phyloP scores from a whole-genome alignment of 1,140 invertebrate genomes.

The Dendrolimus punctatus region DNA sequence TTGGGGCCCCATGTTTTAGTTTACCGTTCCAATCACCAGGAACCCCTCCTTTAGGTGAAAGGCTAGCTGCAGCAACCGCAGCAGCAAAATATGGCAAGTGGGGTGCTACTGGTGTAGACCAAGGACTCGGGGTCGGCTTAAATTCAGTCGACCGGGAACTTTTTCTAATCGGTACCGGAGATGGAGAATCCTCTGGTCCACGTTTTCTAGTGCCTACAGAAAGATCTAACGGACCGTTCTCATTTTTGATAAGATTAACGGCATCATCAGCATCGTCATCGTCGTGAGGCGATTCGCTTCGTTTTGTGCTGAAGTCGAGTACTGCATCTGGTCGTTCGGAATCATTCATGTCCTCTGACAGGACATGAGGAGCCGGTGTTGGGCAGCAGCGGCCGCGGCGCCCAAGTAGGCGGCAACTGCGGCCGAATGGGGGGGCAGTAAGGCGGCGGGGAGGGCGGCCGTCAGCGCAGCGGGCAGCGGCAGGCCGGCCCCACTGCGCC shows the following conservation, averaged over 20 bases:
- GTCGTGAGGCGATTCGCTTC: constrained; percentile 69
- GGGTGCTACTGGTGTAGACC: constrained; percentile 84
- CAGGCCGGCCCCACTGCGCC: constrained; percentile 74
- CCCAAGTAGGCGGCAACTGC: constrained; percentile 84
- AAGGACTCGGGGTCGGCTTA: constrained; percentile 79
- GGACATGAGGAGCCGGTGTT: constrained; percentile 84
- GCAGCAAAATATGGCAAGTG: constrained; percentile 86
- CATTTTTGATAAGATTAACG: constrained; percentile 79
- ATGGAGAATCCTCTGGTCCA: constrained; percentile 76
- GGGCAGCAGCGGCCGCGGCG: constrained; percentile 77
- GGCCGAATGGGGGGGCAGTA: constrained; percentile 82
- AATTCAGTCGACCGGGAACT: constrained; percentile 77
- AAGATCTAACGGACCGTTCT: constrained; percentile 85
- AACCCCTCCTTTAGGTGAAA: constrained; percentile 80
- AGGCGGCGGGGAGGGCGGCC: constrained; percentile 73
- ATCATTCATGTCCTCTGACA: constrained; percentile 78
- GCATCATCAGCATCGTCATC: constrained; percentile 75
- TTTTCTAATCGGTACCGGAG: constrained; percentile 76
- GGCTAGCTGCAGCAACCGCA: constrained; percentile 82
- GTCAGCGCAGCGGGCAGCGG: constrained; percentile 66
- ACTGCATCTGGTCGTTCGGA: constrained; percentile 73
- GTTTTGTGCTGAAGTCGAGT: constrained; percentile 84
- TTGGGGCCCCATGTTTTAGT: constrained; percentile 77
- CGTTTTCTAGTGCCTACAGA: constrained; percentile 83
- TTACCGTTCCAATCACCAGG: constrained; percentile 85